Conservation (phyloP, 2,113 vertebrate genomes). For the Struthidea cinerea region DNA sequence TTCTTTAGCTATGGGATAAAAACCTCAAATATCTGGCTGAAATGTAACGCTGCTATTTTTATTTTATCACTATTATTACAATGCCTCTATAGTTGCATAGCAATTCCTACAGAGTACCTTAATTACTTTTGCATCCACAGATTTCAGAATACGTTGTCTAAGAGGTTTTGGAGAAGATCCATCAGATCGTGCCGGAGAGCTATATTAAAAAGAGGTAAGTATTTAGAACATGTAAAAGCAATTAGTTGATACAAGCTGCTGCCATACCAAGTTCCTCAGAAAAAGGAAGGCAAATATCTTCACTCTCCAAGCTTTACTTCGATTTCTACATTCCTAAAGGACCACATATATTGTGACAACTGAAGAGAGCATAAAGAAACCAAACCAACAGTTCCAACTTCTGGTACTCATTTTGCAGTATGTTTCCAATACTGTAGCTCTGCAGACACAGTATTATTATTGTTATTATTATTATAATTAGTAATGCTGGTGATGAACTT, state of each 20-base stretch:
- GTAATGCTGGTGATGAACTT: neutral
- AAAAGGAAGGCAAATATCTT: neutral
- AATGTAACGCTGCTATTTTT: neutral
- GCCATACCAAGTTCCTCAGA: neutral
- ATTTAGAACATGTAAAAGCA: neutral
- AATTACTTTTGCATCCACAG: slow-evolving; percentile 67
- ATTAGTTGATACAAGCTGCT: neutral
- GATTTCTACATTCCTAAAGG: neutral
- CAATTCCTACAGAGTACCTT: slow-evolving; percentile 76
- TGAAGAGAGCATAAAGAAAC: neutral
- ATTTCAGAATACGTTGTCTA: slow-evolving; percentile 75
- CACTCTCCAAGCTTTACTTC: neutral
- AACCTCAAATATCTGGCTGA: neutral
- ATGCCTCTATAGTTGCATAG: neutral
- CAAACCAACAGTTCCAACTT: neutral
- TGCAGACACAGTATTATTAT: neutral
- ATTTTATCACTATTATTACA: neutral
- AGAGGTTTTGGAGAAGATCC: slow-evolving; percentile 81
- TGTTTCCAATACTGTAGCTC: neutral
- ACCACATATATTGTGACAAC: neutral
- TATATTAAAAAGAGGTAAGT: slow-evolving; percentile 39
- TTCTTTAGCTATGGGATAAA: neutral
- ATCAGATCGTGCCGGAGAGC: slow-evolving; percentile 80
- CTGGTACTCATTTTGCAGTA: neutral
- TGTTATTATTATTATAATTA: neutral